Conservation (phyloP, 2,113 vertebrate genomes). For the Centrocercus urophasianus region DNA sequence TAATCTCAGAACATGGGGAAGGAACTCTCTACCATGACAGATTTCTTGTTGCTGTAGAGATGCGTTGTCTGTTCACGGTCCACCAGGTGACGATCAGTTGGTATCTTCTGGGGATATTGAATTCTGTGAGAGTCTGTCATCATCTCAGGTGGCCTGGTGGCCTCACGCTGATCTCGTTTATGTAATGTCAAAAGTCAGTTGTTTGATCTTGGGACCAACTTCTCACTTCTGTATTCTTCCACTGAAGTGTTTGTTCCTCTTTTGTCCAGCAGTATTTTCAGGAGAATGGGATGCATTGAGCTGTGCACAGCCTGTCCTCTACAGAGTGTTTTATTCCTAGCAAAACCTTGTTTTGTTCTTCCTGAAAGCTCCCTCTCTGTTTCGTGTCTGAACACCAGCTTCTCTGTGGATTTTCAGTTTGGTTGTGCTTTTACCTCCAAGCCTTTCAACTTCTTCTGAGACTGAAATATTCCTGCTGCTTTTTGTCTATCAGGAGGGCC, state of each 20-base stretch:
- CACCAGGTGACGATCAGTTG: not conserved
- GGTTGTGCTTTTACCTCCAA: not conserved
- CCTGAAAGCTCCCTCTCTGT: not conserved
- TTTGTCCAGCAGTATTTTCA: not conserved
- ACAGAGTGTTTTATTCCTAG: not conserved
- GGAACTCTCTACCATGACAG: not conserved
- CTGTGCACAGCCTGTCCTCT: not conserved
- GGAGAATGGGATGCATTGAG: not conserved
- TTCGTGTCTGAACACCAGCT: not conserved
- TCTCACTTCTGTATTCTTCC: not conserved
- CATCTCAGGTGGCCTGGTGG: not conserved
- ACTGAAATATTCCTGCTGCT: not conserved
- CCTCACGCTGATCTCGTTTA: not conserved
- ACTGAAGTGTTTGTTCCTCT: not conserved
- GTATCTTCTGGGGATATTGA: not conserved
- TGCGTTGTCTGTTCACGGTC: not conserved
- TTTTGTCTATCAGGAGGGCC: not conserved
- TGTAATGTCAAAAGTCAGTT: not conserved
- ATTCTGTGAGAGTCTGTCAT: not conserved
- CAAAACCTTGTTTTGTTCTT: not conserved
- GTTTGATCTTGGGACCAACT: not conserved
- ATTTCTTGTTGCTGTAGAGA: not conserved
- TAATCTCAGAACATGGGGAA: not conserved
- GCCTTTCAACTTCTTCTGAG: not conserved
- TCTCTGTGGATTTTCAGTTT: not conserved